Evolutionary conservation across 30 jellyfish, hydroid and myxozoan genomes (phyloP).

Genomic region (Aurelia sp.): DNA sequence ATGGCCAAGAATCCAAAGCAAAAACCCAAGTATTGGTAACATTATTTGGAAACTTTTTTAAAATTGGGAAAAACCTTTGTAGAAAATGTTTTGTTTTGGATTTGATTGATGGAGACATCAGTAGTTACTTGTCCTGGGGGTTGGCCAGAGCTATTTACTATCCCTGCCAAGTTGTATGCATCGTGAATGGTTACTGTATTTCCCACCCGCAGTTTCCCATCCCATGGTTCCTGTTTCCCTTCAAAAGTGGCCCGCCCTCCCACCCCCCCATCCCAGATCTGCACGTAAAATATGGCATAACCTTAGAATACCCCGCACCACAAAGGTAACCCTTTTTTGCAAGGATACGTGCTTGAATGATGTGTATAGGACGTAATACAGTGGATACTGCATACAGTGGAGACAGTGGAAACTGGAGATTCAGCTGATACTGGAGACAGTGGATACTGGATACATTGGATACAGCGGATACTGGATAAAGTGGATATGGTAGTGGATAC

Average conservation of each 20-base stretch:
- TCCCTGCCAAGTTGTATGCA: slow-evolving; percentile 39
- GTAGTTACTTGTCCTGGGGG: slow-evolving; percentile 20
- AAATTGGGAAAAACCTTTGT: background rate
- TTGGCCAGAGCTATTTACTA: slow-evolving; percentile 29
- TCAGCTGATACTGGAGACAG: too few relatives aligned
- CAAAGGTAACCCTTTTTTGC: too few relatives aligned
- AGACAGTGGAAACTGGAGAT: too few relatives aligned
- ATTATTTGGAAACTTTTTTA: background rate
- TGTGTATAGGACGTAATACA: too few relatives aligned
- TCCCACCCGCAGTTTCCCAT: slow-evolving; percentile 28
- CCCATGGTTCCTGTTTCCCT: slow-evolving; percentile 27
- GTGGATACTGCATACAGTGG: too few relatives aligned
- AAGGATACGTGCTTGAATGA: too few relatives aligned
- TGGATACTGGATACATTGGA: too few relatives aligned
- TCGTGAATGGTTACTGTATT: background rate
- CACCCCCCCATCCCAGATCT: background rate
- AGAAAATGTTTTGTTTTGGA: slow-evolving; percentile 26
- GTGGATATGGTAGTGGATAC: too few relatives aligned
- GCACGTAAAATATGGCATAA: background rate
- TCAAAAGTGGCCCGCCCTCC: slow-evolving; percentile 1
- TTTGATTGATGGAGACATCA: slow-evolving; percentile 24
- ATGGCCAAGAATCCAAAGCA: slow-evolving; percentile 47
- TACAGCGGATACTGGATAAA: too few relatives aligned
- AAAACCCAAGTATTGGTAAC: slow-evolving; percentile 10
- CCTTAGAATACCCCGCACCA: too few relatives aligned